Evolutionary conservation across 2,113 vertebrate species (phyloP), one percentile per base, ranked within the genome.

Genomic region (Ursus arctos): DNA sequence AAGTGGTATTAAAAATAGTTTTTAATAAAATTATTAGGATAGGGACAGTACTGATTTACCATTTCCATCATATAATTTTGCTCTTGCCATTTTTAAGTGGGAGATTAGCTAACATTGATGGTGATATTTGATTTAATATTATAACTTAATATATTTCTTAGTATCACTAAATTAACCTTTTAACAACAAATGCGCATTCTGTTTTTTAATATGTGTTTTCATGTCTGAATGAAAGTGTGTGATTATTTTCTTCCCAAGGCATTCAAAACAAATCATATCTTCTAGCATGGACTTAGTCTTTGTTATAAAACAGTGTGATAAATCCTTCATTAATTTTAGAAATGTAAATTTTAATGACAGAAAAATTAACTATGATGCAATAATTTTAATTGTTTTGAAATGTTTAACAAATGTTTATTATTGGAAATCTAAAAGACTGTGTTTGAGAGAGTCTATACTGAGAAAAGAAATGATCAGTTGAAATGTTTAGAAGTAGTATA

Each of bases 281-380:
- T 86, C 15, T 24, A 24, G 1, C 40, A 22, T 77, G 36, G 21
- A 61, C 6, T n/a, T 57, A 91, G 2, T 63, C 21, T 81, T 93
- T 81, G 4, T 28, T 31, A 7, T 21, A 74, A 40, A 93, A 76
- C 13, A 82, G 5, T 47, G 2, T 59, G 14, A 82, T 59, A 10
- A 89, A 94, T 95, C 2, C 61, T 84, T 12, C 36, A 61, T 12
- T 80, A 86, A 82, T 79, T 71, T 84, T 87, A 86, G 49, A 82
- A 96, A 94, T 83, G 57, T 61, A 67, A 92, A 59, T 57, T 77
- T 81, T 77, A 81, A 19, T 57, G 88, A 71, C 31, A 93, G 40
- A 59, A 74, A 83, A 59, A 85, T 82, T 71, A 95, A 83, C 21
- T 72, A 51, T 15, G 18, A 74, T 79, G 24, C 0, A 86, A 36